A percentile compares a stretch with the other conserved stretches of the same genome.
These are phyloP conservation scores for Brenthis hecate DNA, from an alignment of 2,888 invertebrate species.

Conservation along the genomic window DNA sequence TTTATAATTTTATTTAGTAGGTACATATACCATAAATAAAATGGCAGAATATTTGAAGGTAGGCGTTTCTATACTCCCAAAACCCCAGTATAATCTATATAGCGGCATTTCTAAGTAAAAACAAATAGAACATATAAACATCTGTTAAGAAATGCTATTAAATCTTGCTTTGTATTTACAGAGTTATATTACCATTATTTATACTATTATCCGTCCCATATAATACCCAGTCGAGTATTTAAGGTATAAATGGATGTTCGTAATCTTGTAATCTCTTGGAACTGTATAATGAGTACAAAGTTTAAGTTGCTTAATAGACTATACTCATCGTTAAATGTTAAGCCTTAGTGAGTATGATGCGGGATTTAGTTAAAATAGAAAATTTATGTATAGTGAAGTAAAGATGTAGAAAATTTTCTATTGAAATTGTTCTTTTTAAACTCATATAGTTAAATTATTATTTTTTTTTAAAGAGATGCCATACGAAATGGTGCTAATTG, in stretches of 20 bases:
- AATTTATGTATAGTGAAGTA: too few relatives aligned
- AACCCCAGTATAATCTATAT: not conserved
- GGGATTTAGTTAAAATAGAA: too few relatives aligned
- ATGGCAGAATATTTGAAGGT: too few relatives aligned
- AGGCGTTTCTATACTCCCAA: too few relatives aligned
- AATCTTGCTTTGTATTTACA: slow-evolving; percentile 22
- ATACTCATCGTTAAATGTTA: slow-evolving; percentile 14
- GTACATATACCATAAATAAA: too few relatives aligned
- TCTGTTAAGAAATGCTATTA: slow-evolving; percentile 7
- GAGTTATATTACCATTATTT: slow-evolving; percentile 24
- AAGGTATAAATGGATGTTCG: slow-evolving; percentile 29
- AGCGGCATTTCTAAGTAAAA: not conserved
- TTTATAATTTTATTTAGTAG: too few relatives aligned
- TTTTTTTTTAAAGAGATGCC: too few relatives aligned
- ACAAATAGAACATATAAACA: slow-evolving; percentile 1
- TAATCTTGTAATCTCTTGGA: slow-evolving; percentile 34
- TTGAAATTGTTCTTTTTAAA: too few relatives aligned
- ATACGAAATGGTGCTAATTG: too few relatives aligned
- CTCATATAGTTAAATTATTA: too few relatives aligned
- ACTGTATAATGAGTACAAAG: slow-evolving; percentile 28
- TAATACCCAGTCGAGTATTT: slow-evolving; percentile 29
- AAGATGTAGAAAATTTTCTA: too few relatives aligned
- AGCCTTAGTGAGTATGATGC: slow-evolving; percentile 5
- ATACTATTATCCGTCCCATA: slow-evolving; percentile 21
- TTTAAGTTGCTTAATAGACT: slow-evolving; percentile 27